Conservation (phyloP, 2,888 invertebrate species). For the Seira sanloemensis region DNA sequence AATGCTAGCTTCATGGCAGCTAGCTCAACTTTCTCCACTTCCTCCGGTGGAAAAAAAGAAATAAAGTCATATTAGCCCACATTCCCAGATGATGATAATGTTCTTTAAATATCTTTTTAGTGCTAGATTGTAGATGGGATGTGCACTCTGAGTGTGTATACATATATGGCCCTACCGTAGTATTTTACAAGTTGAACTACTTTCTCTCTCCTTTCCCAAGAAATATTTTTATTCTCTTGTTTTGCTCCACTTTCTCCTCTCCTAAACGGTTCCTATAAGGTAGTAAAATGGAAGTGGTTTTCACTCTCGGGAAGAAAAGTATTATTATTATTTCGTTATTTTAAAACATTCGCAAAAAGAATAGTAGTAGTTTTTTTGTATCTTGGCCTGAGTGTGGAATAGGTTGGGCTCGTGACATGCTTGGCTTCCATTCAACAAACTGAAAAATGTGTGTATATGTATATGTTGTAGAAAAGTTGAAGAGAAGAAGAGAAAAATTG, state of each 20-base stretch:
- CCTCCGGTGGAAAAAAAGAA: not conserved
- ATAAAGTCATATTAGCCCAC: constrained; percentile 32
- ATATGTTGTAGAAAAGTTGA: no score
- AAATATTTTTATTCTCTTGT: not conserved
- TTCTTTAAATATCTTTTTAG: constrained; percentile 23
- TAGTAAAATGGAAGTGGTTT: not conserved
- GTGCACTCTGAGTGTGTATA: not conserved
- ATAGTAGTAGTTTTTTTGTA: not conserved
- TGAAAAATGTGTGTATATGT: no score
- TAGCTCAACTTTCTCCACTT: no score
- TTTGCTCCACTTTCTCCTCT: not conserved
- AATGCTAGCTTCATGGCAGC: constrained; percentile 13
- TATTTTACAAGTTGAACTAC: constrained; percentile 27
- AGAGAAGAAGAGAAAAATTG: not conserved
- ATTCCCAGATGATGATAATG: constrained; percentile 24
- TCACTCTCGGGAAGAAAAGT: not conserved
- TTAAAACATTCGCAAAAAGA: not conserved
- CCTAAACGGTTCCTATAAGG: not conserved
- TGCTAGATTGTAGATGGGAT: not conserved
- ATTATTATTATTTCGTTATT: not conserved
- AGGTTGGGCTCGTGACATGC: constrained; percentile 48
- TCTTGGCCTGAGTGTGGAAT: not conserved
- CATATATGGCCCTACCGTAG: not conserved
- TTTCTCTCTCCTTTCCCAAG: not conserved
- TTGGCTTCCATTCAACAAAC: constrained; percentile 45